A percentile compares a stretch with the other conserved stretches of the same genome.
Conservation (phyloP, 2,888 invertebrate genomes). For the Rhagium mordax region DNA sequence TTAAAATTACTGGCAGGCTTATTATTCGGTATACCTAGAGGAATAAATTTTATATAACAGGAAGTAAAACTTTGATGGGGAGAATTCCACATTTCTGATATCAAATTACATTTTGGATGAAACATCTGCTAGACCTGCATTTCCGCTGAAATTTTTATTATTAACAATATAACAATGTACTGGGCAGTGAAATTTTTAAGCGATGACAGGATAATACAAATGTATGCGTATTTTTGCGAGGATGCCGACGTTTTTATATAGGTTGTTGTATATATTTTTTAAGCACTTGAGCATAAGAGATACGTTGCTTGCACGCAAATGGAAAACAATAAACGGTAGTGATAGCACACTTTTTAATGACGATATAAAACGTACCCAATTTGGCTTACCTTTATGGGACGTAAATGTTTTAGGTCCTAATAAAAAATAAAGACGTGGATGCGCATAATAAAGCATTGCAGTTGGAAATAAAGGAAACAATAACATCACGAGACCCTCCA, state of each 20-base stretch:
- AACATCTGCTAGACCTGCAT: no score
- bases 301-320: slow-evolving; percentile 1
- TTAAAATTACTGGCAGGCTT: no score
- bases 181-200: no score
- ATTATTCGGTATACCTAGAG: no score
- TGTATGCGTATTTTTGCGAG: background rate
- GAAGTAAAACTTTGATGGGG: no score
- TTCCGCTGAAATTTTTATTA: no score
- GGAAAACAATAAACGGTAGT: background rate
- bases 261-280: background rate
- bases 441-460: slow-evolving; percentile 12
- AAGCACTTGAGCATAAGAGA: background rate
- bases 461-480: background rate
- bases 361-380: slow-evolving; percentile 19
- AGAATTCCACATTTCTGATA: no score
- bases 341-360: slow-evolving; percentile 9
- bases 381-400: slow-evolving; percentile 11
- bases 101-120: no score
- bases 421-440: slow-evolving; percentile 6
- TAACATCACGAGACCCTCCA: background rate
- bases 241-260: background rate
- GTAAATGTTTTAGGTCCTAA: slow-evolving; percentile 3
- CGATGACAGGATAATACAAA: no score
- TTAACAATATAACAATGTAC: no score
- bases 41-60: no score